These are phyloP conservation scores for Drosophila rubida DNA, from an alignment of 2,888 invertebrate species.

Conservation along the genomic window DNA sequence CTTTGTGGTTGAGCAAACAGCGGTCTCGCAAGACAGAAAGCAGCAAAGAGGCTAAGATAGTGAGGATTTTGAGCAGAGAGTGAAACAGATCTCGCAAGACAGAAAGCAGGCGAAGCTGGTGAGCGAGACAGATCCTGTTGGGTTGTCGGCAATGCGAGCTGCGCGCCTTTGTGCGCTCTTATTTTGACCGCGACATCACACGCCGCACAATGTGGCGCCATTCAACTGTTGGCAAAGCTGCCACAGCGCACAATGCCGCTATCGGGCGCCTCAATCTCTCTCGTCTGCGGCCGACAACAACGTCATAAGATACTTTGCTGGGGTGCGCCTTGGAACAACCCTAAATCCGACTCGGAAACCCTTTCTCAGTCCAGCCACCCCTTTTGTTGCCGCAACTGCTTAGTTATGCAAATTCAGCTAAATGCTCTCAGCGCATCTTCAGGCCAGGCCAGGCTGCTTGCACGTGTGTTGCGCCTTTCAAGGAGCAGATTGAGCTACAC, in stretches of 20 bases:
- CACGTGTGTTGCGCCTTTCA: slow-evolving; percentile 34
- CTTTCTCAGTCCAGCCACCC: slow-evolving; percentile 49
- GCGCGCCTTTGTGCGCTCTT: slow-evolving; percentile 62
- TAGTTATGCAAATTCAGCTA: slow-evolving; percentile 77
- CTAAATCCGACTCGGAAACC: slow-evolving; percentile 24
- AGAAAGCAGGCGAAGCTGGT: too few species aligned
- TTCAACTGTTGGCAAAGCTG: slow-evolving; percentile 77
- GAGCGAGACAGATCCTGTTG: slow-evolving; percentile 74
- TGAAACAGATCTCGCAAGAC: too few species aligned
- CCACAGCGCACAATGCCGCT: slow-evolving; percentile 73
- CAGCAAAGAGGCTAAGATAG: too few species aligned
- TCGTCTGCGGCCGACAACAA: slow-evolving; percentile 52
- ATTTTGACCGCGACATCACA: slow-evolving; percentile 84
- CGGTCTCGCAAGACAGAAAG: too few species aligned
- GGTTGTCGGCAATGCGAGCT: slow-evolving; percentile 43
- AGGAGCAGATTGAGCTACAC: too few species aligned
- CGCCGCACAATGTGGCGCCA: slow-evolving; percentile 77
- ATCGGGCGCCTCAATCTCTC: slow-evolving; percentile 82
- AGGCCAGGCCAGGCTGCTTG: slow-evolving; percentile 48
- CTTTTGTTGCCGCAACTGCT: slow-evolving; percentile 76
- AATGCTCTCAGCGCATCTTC: slow-evolving; percentile 79
- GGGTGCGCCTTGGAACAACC: slow-evolving; percentile 47
- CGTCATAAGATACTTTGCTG: slow-evolving; percentile 77
- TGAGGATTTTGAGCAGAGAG: too few species aligned
- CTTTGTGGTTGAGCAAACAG: too few species aligned